A percentile compares a stretch with the other conserved stretches of the same genome.
Evolutionary conservation across 2,888 invertebrate genomes (phyloP).

Genomic region (Lypha dubia): DNA sequence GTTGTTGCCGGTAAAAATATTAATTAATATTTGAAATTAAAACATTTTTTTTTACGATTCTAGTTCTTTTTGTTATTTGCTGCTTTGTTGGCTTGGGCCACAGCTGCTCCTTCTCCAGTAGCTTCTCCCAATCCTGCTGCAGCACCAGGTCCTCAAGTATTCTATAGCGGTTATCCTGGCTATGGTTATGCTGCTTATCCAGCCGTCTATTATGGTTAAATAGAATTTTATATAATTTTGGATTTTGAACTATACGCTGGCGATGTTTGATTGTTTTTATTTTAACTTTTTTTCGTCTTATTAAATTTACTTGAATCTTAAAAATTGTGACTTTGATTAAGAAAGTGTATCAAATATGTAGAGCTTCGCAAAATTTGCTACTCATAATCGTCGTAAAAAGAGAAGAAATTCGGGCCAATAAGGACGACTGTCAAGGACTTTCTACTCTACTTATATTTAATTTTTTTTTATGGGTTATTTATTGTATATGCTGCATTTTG

Average conservation of each 20-base stretch:
- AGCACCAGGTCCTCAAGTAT: constrained; percentile 65
- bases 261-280: neutral
- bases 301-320: constrained; percentile 36
- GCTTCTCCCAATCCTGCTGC: constrained; percentile 69
- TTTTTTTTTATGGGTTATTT: no score
- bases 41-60: constrained; percentile 17
- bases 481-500: no score
- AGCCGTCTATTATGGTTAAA: constrained; percentile 71
- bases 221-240: neutral
- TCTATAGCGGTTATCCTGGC: constrained; percentile 64
- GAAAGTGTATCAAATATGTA: neutral
- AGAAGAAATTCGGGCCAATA: no score
- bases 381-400: no score
- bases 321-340: neutral
- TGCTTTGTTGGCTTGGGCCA: constrained; percentile 73
- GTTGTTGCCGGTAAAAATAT: neutral
- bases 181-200: constrained; percentile 71
- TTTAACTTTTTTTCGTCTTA: constrained; percentile 22
- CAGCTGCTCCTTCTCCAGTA: constrained; percentile 69
- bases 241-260: neutral
- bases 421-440: no score
- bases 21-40: neutral
- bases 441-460: no score
- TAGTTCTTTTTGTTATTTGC: constrained; percentile 74
- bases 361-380: no score